phyloP scores from a whole-genome alignment of 2,888 invertebrate species.

The Macroteleia sp. region DNA sequence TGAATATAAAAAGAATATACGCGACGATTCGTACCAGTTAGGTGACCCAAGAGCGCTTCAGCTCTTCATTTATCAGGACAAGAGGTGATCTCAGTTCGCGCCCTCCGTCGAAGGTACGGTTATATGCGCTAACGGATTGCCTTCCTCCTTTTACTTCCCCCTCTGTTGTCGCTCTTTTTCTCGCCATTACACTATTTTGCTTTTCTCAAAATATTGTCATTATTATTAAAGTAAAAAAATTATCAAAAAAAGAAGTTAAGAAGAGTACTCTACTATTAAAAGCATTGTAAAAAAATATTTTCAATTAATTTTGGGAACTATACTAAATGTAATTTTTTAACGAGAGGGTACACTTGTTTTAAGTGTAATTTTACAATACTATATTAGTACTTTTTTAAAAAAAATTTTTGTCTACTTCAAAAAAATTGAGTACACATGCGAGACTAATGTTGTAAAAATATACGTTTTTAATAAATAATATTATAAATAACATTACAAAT shows the following conservation, averaged over 20 bases:
- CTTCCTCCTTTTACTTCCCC: conserved; percentile 57
- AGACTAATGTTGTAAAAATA: too few relatives aligned
- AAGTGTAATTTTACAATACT: too few relatives aligned
- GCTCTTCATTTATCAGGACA: conserved; percentile 71
- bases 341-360: too few relatives aligned
- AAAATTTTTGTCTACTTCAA: too few relatives aligned
- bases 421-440: too few relatives aligned
- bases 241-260: neutral
- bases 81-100: conserved; percentile 79
- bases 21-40: conserved; percentile 67
- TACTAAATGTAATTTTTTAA: too few relatives aligned
- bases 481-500: too few relatives aligned
- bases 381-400: too few relatives aligned
- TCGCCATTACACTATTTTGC: conserved; percentile 34
- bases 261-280: neutral
- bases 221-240: conserved; percentile 7
- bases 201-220: conserved; percentile 19
- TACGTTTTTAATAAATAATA: too few relatives aligned
- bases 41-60: conserved; percentile 71
- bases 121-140: conserved; percentile 73
- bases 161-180: conserved; percentile 25
- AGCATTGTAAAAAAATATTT: too few relatives aligned
- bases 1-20: conserved; percentile 63
- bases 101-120: conserved; percentile 78
- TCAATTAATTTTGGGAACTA: too few relatives aligned